Evolutionary conservation across 1,140 invertebrate species (phyloP).

Genomic region (Drosophila elegans): DNA sequence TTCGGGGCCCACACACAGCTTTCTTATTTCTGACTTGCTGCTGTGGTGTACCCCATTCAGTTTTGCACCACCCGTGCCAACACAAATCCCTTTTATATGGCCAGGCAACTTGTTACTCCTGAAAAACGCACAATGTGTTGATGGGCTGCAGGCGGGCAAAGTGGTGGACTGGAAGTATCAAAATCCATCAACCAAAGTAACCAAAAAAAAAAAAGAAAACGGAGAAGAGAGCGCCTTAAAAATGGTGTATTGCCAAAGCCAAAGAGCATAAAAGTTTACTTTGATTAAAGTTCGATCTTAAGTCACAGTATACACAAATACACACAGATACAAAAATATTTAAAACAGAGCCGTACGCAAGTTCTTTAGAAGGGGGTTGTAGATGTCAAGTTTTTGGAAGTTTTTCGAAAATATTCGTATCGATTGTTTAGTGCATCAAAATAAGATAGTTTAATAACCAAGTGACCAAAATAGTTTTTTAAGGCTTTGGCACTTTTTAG

Average conservation of each 20-base stretch:
- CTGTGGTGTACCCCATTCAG: conserved; percentile 36
- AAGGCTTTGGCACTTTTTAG: too few relatives aligned
- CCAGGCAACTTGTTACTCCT: conserved; percentile 48
- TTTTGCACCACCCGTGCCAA: conserved; percentile 11
- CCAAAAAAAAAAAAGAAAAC: conserved; percentile 19
- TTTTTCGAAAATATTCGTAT: not conserved
- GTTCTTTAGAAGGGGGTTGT: not conserved
- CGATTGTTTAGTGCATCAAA: too few relatives aligned
- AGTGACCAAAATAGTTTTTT: too few relatives aligned
- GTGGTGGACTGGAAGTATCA: conserved; percentile 27
- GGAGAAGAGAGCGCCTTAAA: conserved; percentile 62
- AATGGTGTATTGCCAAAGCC: conserved; percentile 55
- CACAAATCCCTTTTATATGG: conserved; percentile 35
- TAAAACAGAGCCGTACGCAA: not conserved
- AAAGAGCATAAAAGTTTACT: conserved; percentile 79
- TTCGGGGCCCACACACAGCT: conserved; percentile 11
- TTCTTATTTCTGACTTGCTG: conserved; percentile 49
- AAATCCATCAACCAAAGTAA: conserved; percentile 64
- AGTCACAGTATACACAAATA: conserved; percentile 61
- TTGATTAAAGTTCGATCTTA: conserved; percentile 80
- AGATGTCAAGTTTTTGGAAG: not conserved
- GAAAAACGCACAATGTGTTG: conserved; percentile 50
- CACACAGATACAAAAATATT: conserved; percentile 63
- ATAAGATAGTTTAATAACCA: too few relatives aligned
- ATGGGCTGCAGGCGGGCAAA: conserved; percentile 4